Conservation (phyloP, 1,140 invertebrate species). For the Plectrocnemia conspersa region DNA sequence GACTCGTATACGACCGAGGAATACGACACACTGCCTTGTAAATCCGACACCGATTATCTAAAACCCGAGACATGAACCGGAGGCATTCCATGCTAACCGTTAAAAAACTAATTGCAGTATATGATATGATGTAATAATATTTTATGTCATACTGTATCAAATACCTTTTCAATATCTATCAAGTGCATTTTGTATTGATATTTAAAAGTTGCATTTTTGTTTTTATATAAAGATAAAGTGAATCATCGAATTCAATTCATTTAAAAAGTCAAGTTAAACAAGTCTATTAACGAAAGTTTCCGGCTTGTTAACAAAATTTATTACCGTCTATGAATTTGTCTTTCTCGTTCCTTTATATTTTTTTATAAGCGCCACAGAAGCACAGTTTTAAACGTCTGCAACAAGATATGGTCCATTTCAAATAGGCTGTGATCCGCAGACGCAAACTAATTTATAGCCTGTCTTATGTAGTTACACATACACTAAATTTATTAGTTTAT, state of each 20-base stretch:
- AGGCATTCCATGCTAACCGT: too few relatives aligned
- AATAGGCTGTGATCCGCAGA: too few relatives aligned
- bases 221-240: background rate
- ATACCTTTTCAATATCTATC: background rate
- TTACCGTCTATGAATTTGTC: conserved; percentile 10
- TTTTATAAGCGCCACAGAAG: too few relatives aligned
- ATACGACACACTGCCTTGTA: background rate
- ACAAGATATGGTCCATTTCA: too few relatives aligned
- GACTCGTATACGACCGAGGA: background rate
- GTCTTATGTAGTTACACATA: too few relatives aligned
- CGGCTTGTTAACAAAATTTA: conserved; percentile 32
- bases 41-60: background rate
- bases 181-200: conserved; percentile 2
- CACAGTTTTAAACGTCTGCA: conserved; percentile 15
- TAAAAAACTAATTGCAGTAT: too few relatives aligned
- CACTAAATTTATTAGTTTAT: too few relatives aligned
- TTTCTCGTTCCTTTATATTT: too few relatives aligned
- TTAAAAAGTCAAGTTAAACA: background rate
- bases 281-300: conserved; percentile 20
- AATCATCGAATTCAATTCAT: background rate
- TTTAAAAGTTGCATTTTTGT: background rate
- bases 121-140: conserved; percentile 11
- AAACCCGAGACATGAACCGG: too few relatives aligned
- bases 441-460: too few relatives aligned
- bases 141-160: conserved; percentile 6